Base-by-base conservation (phyloP, 2,797 vertebrate species). In the Gorsachius magnificus region DNA sequence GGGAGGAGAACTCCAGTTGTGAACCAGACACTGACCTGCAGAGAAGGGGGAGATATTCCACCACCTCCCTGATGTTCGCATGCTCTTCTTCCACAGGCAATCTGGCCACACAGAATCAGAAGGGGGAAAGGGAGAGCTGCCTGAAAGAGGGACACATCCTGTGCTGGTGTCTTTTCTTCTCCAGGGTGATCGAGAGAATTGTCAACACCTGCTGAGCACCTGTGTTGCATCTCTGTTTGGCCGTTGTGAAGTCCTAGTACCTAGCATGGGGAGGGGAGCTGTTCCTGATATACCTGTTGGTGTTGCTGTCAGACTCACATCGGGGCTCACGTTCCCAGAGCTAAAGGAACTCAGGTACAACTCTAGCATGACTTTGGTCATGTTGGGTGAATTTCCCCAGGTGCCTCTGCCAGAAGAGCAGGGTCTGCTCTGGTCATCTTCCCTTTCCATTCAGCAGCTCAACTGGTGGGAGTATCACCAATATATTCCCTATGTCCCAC, bases 391-490 rank as follows among this genome's bases (percentile, higher is more conserved):
- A 86, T 90, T 84, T 68, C 10, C 26, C 13, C 5, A 16, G n/a
- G 6, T n/a, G 10, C 8, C 28, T 43, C 53, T 70, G 19, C 18
- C 36, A 29, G 54, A 87, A 91, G 26, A 68, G 28, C 22, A 36
- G 13, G 29, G 17, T 70, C 19, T 58, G 12, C 43, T 86, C 53
- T 82, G 26, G 21, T 45, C 35, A 69, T 74, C 46, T 72, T 76
- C 33, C 24, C 43, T 69, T 79, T 70, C 78, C 45, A 7, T 46
- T 66, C 29, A 53, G 29, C 16, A 82, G 7, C 58, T 57, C 43
- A 83, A 21, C 53, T 46, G 21, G 16, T 50, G 3, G 0, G 5
- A 69, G 4, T 35, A 57, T 10, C 11, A 2, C 0, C 9, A 36
- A 11, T 33, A 33, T 25, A 61, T 35, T 84, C 24, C 12, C 14